Evolutionary conservation across 1,140 invertebrate genomes (phyloP), one percentile per base, ranked within the genome.

Genomic region (Coenobita brevimanus): DNA sequence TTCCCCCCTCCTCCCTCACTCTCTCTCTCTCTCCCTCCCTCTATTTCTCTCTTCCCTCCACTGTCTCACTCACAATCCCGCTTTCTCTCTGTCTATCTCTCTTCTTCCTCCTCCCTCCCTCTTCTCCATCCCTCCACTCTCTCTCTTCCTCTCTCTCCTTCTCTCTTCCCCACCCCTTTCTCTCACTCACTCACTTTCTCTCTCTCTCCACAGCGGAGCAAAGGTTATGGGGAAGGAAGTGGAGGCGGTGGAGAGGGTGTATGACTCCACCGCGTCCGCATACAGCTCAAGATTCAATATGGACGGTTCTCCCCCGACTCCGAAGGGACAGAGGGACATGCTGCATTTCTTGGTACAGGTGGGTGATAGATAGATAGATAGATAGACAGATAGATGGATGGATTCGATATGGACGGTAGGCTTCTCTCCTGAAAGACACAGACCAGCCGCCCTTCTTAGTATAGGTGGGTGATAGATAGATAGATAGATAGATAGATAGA

Each of bases 241-340:
- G 15, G 82, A 85, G n/a, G 36, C 82, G 3, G 62, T 54, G 13
- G 82, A 85, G 54, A 24, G 82, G 10, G 82, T 85, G 1, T 75
- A 85, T 24, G 82, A 85, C 67, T 85, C 82, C 27, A 85, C 82
- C 10, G 82, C 82, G 21, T 85, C 82, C 0, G 82, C 82, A 43
- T 85, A 85, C 71, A 85, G 82, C 54, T 85, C 71, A 17, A 54
- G 82, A 24, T 33, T 85, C 3, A 46, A 76, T 71, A 85, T 71
- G 3, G 82, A 85, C 13, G 82, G 82, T n/a, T 43, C 82, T 3
- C 69, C 46, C 1, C 82, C 71, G 21, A 76, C 82, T 21, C 82
- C 71, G 38, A 85, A 85, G 27, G 82, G 82, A 0, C 50, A 60
- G 33, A 69, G 82, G 2, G 82, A 84, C 17, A 71, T 76, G 54